These are phyloP conservation scores for Thinocorus orbignyianus DNA, from an alignment of 2,113 vertebrate genomes.

Conservation along the genomic window DNA sequence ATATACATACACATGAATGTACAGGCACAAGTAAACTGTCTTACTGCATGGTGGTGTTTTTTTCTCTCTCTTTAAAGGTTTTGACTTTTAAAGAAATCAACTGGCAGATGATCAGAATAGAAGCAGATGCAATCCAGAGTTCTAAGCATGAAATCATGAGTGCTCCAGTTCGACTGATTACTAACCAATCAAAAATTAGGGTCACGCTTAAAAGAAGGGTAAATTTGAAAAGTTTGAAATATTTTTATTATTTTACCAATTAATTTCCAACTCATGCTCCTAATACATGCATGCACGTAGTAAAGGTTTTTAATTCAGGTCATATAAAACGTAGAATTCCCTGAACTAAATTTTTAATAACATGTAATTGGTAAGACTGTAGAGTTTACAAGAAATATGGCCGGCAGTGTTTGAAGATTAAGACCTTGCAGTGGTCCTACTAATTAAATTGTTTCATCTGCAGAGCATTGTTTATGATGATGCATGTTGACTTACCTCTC, in stretches of 20 bases:
- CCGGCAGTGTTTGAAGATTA: background rate
- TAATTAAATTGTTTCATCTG: background rate
- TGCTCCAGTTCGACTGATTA: conserved; percentile 96
- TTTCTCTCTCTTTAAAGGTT: conserved; percentile 78
- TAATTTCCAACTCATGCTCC: background rate
- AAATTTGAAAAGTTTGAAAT: conserved; percentile 38
- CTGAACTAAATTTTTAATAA: background rate
- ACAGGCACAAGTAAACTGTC: background rate
- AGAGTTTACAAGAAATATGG: background rate
- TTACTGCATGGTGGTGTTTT: background rate
- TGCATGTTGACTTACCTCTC: background rate
- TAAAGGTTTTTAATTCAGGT: background rate
- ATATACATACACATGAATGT: background rate
- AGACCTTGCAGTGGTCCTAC: background rate
- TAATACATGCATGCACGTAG: background rate
- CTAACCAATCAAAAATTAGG: conserved; percentile 96
- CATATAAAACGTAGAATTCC: background rate
- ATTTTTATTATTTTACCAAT: background rate
- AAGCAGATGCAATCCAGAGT: conserved; percentile 97
- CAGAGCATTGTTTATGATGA: background rate
- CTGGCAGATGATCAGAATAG: conserved; percentile 99
- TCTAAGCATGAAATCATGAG: conserved; percentile 93
- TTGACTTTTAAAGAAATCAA: conserved; percentile 98
- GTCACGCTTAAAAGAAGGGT: conserved; percentile 97
- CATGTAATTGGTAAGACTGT: background rate